Evolutionary conservation across 2,113 vertebrate species (phyloP).

Genomic region (Prinia subflava): DNA sequence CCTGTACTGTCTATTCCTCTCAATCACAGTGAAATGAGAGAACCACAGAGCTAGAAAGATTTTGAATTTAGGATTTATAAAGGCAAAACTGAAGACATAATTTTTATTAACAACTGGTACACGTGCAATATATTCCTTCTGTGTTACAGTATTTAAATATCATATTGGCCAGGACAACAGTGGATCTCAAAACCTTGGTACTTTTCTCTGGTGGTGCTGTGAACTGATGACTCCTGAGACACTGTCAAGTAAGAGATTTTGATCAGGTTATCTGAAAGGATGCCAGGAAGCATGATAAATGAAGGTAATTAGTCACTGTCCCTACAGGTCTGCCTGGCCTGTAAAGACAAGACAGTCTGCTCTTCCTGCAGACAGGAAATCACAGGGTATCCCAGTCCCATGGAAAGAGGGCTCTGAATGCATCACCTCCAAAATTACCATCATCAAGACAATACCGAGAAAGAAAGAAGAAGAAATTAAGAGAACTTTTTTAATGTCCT

Average conservation of each 20-base stretch:
- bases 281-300: slow-evolving; percentile 79
- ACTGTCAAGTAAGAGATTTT: slow-evolving; percentile 78
- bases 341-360: slow-evolving; percentile 67
- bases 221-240: slow-evolving; percentile 51
- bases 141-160: neutral
- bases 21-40: neutral
- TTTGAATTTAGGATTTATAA: neutral
- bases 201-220: neutral
- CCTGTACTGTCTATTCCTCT: neutral
- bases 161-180: neutral
- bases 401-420: neutral
- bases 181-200: neutral
- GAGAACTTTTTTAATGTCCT: neutral
- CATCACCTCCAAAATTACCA: neutral
- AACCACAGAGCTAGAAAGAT: neutral
- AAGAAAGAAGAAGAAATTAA: neutral
- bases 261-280: slow-evolving; percentile 78
- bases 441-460: neutral
- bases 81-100: neutral
- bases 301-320: slow-evolving; percentile 85
- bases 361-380: neutral
- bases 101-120: neutral
- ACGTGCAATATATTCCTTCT: neutral
- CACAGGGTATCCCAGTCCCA: neutral
- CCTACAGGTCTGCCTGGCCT: slow-evolving; percentile 71